Evolutionary conservation across 2,113 vertebrate genomes (phyloP).

Genomic region (Rhinoderma darwinii): DNA sequence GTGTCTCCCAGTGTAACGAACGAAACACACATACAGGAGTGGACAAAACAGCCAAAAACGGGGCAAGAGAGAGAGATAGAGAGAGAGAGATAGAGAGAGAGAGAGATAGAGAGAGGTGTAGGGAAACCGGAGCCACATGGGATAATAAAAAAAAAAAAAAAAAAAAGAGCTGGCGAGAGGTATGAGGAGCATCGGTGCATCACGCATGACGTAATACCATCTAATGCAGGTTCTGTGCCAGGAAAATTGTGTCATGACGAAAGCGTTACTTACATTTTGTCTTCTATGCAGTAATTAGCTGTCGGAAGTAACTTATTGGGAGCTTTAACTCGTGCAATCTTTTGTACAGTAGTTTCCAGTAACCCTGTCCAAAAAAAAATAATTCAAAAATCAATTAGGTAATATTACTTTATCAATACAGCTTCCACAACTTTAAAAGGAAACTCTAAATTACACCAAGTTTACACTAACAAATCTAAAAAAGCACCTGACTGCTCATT

Average conservation of each 20-base stretch:
- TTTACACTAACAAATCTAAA: too few species aligned
- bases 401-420: not conserved
- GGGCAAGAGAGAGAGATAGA: not conserved
- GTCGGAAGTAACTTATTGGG: constrained; percentile 81
- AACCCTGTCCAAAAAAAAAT: constrained; percentile 70
- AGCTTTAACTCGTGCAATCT: constrained; percentile 83
- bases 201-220: not conserved
- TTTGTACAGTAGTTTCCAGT: constrained; percentile 87
- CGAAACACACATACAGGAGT: not conserved
- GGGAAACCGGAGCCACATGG: not conserved
- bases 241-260: not conserved
- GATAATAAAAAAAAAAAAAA: not conserved
- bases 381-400: too few species aligned
- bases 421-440: not conserved
- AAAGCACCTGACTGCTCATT: too few species aligned
- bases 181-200: too few species aligned
- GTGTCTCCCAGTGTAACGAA: too few species aligned
- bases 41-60: not conserved
- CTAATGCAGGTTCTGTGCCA: not conserved
- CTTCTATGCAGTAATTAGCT: constrained; percentile 89
- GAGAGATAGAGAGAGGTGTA: not conserved
- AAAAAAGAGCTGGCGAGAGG: not conserved
- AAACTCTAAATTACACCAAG: not conserved
- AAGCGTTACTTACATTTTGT: constrained; percentile 81
- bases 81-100: not conserved